phyloP scores from a whole-genome alignment of 2,797 vertebrate species.

The Danio jaintianensis region DNA sequence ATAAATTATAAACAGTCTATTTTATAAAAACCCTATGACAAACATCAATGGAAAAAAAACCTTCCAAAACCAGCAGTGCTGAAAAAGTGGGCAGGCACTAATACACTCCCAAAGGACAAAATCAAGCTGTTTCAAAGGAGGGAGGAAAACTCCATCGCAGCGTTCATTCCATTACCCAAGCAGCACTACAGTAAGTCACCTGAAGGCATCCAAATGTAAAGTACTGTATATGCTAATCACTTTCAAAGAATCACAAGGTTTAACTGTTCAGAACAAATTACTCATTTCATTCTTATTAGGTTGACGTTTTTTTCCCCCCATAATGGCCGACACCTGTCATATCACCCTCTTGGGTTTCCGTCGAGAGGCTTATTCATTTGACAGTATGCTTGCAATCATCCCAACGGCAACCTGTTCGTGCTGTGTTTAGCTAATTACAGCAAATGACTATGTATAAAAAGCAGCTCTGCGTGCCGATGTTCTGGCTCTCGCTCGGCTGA shows the following conservation, averaged over 20 bases:
- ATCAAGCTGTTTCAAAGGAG: too few species aligned
- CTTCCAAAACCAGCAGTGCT: too few species aligned
- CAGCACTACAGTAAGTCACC: background rate
- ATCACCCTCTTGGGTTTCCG: constrained; percentile 42
- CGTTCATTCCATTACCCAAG: background rate
- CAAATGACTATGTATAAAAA: constrained; percentile 52
- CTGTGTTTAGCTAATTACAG: constrained; percentile 59
- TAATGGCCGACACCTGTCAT: constrained; percentile 35
- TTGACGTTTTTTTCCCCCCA: constrained; percentile 20
- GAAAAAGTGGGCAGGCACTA: too few species aligned
- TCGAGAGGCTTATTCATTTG: constrained; percentile 55
- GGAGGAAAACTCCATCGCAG: too few species aligned
- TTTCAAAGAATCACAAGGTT: background rate
- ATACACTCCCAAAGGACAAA: too few species aligned
- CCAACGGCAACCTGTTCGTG: constrained; percentile 54
- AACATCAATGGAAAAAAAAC: too few species aligned
- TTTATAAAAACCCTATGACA: too few species aligned
- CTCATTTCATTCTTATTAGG: constrained; percentile 47
- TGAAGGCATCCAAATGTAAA: background rate
- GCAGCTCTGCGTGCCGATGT: constrained; percentile 15
- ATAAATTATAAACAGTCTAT: too few species aligned
- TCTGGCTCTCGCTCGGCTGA: background rate
- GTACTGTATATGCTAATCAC: background rate
- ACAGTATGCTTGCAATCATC: constrained; percentile 53
- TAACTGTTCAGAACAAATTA: background rate